A percentile compares a stretch with the other conserved stretches of the same genome.
These are phyloP conservation scores for Lethocerus indicus DNA, from an alignment of 1,140 invertebrate species.

Conservation along the genomic window DNA sequence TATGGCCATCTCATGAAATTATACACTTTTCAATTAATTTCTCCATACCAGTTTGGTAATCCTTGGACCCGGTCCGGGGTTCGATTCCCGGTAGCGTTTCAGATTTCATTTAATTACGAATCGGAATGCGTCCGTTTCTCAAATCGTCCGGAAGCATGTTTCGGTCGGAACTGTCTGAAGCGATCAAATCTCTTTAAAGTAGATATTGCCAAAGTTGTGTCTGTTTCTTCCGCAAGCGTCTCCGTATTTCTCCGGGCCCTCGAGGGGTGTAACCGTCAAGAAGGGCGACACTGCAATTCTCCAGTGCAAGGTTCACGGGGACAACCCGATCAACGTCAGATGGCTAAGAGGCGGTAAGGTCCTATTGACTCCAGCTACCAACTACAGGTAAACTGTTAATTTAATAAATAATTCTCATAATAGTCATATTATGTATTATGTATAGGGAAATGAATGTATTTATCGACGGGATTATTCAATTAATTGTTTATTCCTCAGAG, in stretches of 20 bases:
- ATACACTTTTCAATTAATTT: no score
- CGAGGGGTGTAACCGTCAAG: constrained; percentile 48
- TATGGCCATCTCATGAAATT: no score
- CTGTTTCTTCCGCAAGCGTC: constrained; percentile 31
- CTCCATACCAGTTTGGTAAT: no score
- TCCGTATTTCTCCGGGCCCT: constrained; percentile 50
- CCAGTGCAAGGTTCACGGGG: constrained; percentile 63
- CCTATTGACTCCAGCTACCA: constrained; percentile 47
- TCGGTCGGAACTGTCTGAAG: no score
- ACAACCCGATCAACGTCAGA: constrained; percentile 60
- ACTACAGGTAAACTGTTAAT: constrained; percentile 35
- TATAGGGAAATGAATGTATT: background rate
- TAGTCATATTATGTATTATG: background rate
- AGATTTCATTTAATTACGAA: no score
- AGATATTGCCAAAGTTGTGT: background rate
- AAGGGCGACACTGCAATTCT: constrained; percentile 53
- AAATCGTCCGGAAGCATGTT: no score
- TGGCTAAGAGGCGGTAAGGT: constrained; percentile 52
- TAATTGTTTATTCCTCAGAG: constrained; percentile 23
- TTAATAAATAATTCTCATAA: background rate
- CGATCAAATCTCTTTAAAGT: no score
- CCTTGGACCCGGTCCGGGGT: no score
- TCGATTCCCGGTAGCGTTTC: no score
- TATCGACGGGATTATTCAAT: background rate
- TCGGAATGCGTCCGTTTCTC: no score